Percentiles rank a stretch among this genome's conserved stretches.
Conservation (phyloP, 2,797 vertebrate genomes). For the Spinibarbus caldwelli region DNA sequence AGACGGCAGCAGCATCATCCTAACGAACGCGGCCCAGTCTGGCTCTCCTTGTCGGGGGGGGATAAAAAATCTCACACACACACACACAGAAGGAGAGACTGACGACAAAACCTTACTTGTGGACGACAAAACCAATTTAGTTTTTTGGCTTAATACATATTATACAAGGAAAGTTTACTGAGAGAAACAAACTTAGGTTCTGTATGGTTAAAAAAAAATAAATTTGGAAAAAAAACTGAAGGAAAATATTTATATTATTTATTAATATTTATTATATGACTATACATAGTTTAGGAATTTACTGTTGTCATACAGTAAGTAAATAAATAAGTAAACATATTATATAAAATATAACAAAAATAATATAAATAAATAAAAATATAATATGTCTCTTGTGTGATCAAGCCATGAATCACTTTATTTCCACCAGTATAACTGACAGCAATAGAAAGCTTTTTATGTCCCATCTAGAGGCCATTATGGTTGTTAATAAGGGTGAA, state of each 20-base stretch:
- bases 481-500: constrained; percentile 64
- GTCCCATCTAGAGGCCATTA: constrained; percentile 48
- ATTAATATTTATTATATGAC: neutral
- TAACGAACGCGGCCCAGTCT: constrained; percentile 63
- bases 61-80: constrained; percentile 16
- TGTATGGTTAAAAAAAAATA: neutral
- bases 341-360: too few relatives aligned
- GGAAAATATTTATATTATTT: neutral
- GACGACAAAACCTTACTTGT: constrained; percentile 31
- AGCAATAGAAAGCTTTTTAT: constrained; percentile 46
- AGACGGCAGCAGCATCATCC: constrained; percentile 73
- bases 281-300: too few relatives aligned
- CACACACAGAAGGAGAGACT: neutral
- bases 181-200: neutral
- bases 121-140: constrained; percentile 1
- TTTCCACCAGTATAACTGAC: constrained; percentile 41
- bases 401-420: neutral
- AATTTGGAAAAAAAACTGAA: neutral
- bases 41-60: constrained; percentile 53
- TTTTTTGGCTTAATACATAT: constrained; percentile 30
- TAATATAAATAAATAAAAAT: too few relatives aligned
- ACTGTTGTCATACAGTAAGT: neutral
- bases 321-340: too few relatives aligned
- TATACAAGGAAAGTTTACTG: neutral
- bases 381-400: too few relatives aligned